Conservation (phyloP, 2,113 vertebrate species). For the Suricata suricatta region DNA sequence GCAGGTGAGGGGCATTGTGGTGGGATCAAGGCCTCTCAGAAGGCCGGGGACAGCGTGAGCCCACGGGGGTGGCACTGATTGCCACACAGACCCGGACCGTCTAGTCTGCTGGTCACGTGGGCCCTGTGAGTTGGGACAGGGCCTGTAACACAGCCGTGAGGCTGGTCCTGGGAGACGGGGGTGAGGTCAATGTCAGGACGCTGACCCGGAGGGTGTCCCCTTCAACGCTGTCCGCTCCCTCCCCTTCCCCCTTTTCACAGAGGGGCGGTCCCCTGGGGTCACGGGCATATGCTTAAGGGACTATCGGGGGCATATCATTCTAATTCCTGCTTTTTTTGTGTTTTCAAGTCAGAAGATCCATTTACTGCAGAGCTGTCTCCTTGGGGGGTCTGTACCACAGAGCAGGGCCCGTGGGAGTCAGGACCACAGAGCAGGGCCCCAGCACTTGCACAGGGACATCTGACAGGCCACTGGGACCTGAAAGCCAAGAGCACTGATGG, state of each 20-base stretch:
- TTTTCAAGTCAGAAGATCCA: not conserved
- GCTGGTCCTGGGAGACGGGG: not conserved
- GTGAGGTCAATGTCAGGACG: not conserved
- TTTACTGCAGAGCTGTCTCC: no score
- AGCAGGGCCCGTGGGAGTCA: not conserved
- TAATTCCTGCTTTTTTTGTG: not conserved
- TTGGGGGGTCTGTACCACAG: not conserved
- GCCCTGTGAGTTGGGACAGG: not conserved
- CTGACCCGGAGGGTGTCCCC: not conserved
- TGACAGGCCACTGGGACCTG: not conserved
- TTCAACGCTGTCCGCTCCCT: rapidly evolving
- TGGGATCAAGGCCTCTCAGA: not conserved
- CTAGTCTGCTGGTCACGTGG: rapidly evolving
- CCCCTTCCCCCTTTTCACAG: not conserved
- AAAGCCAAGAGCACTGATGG: not conserved
- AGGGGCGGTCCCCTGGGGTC: no score
- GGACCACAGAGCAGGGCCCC: not conserved
- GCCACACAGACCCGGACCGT: not conserved
- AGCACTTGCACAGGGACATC: not conserved
- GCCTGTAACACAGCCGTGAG: rapidly evolving
- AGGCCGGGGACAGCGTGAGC: no score
- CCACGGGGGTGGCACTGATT: rapidly evolving
- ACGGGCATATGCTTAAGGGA: not conserved
- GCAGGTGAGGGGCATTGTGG: rapidly evolving
- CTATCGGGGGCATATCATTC: not conserved